Evolutionary conservation across 1,140 invertebrate genomes (phyloP).

Genomic region (Ganaspis sp.): DNA sequence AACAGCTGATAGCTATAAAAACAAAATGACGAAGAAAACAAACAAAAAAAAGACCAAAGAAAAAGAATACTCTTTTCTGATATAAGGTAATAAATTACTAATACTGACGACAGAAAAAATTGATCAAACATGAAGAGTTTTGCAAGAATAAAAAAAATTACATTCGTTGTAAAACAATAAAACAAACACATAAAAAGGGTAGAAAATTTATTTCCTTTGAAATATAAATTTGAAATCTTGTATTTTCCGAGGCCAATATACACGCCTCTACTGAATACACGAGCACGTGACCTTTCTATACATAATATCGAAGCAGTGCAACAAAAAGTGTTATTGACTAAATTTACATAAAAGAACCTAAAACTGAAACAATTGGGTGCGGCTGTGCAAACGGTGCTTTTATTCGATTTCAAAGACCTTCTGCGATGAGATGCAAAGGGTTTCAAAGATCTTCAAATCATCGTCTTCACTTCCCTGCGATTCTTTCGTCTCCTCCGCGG

Average conservation of each 20-base stretch:
- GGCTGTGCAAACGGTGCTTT: conserved; percentile 36
- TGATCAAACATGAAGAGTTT: too few relatives aligned
- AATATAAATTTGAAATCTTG: too few relatives aligned
- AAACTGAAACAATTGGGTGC: conserved; percentile 6
- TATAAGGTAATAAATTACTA: too few relatives aligned
- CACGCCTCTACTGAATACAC: background rate
- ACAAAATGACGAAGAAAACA: too few relatives aligned
- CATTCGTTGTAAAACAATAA: too few relatives aligned
- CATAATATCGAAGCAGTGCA: background rate
- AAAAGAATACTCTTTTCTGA: too few relatives aligned
- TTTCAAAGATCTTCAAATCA: conserved; percentile 83
- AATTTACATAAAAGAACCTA: background rate
- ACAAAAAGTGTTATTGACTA: background rate
- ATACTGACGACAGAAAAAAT: too few relatives aligned
- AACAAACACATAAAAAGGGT: too few relatives aligned
- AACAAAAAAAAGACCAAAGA: too few relatives aligned
- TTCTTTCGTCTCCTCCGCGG: conserved; percentile 43
- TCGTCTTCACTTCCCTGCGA: conserved; percentile 76
- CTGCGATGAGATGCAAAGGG: conserved; percentile 73
- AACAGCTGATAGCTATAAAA: too few relatives aligned
- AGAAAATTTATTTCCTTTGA: too few relatives aligned
- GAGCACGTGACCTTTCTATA: background rate
- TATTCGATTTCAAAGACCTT: conserved; percentile 53
- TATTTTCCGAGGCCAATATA: background rate
- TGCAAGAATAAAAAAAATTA: too few relatives aligned